Evolutionary conservation across 2,888 invertebrate species (phyloP), one percentile per base, ranked within the genome.

Genomic region (Orchesellides sinensis): DNA sequence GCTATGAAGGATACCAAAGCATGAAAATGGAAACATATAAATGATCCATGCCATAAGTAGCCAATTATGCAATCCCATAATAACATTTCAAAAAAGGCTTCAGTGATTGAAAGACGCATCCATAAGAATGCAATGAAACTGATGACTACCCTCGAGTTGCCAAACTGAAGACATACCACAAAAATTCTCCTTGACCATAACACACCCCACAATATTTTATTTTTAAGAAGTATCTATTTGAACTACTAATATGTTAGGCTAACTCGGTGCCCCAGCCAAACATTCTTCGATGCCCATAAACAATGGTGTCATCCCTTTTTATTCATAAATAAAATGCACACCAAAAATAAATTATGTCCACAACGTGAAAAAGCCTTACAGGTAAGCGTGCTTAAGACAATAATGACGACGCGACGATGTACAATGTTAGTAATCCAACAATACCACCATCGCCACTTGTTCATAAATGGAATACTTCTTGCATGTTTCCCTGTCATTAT

Each of bases 121-220:
- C 72, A 72, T 59, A 72, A 72, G 25, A 72, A 72, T 72, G 72
- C 72, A 72, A 72, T 72, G 61, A 72, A 72, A 61, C 40, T 61
- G 17, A 29, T 32, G 32, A 17, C 32, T n/a, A n/a, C n/a, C 32
- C 27, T 14, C 10, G 8, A n/a, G 32, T 25, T 8, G n/a, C 27
- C 61, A 10, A 40, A 40, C 10, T 40, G 40, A 40, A 40, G n/a
- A 2, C 14, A 40, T 10, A 10, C 10, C n/a, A n/a, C 10, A 40
- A 40, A 40, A 40, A 59, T 61, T 40, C 59, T 72, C 40, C 59
- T 72, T 56, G 70, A 59, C 59, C 25, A 59, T 23, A 12, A n/a
- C n/a, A n/a, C 27, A 14, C 32, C 29, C 17, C 6, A 10, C 61
- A 10, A 19, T 12, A 27, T 27, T 14, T 56, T 27, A 25, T 25